Evolutionary conservation across 2,113 vertebrate genomes (phyloP), one percentile per base, ranked within the genome.

Genomic region (Eurystomus gularis): DNA sequence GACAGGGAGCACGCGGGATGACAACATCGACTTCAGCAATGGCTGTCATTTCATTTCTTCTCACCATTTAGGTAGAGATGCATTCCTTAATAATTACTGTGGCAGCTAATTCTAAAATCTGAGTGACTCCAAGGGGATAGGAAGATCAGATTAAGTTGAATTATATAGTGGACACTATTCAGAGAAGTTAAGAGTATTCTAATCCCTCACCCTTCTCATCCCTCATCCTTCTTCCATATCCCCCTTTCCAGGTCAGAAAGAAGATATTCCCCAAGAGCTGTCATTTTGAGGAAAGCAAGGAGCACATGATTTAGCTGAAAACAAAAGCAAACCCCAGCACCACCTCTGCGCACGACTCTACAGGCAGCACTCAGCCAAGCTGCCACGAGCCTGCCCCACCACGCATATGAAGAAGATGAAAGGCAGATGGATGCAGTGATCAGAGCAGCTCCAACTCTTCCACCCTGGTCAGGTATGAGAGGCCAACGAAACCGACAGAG

Each of bases 361-460:
- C 42, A 51, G n/a, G 24, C 23, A 51, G 16, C 7, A 1, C 19
- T 51, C 62, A 58, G 46, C 37, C 48, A 62, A 48, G 31, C 49
- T 51, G 40, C 7, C 37, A 10, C 2, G 19, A 62, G 58, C 51
- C 20, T 23, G 37, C 44, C 26, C n/a, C 28, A 8, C 18, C 40
- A 13, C 0, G 8, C 5, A 31, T 14, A 23, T 0, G 5, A 11
- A 26, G 37, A 64, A 62, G 25, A 39, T 39, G 25, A 29, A 57
- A 46, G 24, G 57, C 24, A 70, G 57, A 21, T n/a, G n/a, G n/a
- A 26, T 49, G n/a, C 83, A n/a, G 28, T 5, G 40, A 40, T 44
- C 42, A 46, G 35, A 57, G 33, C 61, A 51, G 55, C 39, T 62
- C 25, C 28, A 39, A 13, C 46, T 75, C 61, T 64, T 44, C 21